phyloP scores from a whole-genome alignment of 2,888 invertebrate species.

The Bembecia ichneumoniformis region DNA sequence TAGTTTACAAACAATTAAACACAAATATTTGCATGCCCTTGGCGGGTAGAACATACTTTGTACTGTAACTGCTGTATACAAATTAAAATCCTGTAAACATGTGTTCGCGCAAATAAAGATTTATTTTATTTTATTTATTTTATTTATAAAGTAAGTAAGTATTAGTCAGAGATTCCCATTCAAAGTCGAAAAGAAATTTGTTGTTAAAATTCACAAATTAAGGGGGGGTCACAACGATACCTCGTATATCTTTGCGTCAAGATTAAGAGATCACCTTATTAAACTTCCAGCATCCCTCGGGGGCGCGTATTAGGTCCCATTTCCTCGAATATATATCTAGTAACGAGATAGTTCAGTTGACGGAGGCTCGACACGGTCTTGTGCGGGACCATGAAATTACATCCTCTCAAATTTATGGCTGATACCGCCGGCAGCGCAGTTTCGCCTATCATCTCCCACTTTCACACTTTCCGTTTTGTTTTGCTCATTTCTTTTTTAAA shows the following conservation, averaged over 20 bases:
- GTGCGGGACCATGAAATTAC: conserved; percentile 5
- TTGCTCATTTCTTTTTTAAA: not conserved
- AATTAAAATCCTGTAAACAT: no score
- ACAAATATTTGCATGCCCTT: no score
- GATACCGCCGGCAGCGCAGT: not conserved
- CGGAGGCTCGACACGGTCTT: conserved; percentile 1
- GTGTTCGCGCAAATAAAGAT: no score
- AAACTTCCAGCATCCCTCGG: not conserved
- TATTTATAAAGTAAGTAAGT: no score
- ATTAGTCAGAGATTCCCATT: no score
- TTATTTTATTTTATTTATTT: no score
- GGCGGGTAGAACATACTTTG: no score
- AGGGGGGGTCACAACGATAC: not conserved
- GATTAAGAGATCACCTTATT: not conserved
- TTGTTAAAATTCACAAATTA: no score
- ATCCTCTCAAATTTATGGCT: conserved; percentile 6
- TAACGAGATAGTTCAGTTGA: conserved; percentile 1
- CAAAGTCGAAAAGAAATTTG: no score
- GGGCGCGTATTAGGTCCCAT: not conserved
- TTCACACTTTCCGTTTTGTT: not conserved
- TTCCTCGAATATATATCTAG: conserved; percentile 1
- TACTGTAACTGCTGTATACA: no score
- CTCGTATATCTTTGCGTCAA: not conserved
- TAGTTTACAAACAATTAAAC: no score
- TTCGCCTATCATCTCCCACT: not conserved